A percentile compares a stretch with the other conserved stretches of the same genome.
Evolutionary conservation across 2,113 vertebrate genomes (phyloP).

Genomic region (Ginglymostoma cirratum): DNA sequence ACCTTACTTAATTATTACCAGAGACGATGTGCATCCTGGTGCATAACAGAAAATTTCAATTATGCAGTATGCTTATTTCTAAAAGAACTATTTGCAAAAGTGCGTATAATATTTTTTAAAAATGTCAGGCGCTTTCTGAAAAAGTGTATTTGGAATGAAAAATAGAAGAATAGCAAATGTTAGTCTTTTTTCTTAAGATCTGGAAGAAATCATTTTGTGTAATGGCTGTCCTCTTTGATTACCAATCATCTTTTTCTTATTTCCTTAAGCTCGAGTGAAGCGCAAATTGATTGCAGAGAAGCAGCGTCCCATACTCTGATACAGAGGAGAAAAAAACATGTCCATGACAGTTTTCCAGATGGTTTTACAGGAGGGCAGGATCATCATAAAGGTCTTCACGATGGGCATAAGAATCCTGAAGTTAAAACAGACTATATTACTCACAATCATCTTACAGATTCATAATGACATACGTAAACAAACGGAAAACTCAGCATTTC

Average conservation of each 20-base stretch:
- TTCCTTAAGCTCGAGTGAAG: slow-evolving; percentile 38
- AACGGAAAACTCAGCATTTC: background rate
- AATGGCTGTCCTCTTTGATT: background rate
- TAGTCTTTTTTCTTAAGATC: slow-evolving; percentile 13
- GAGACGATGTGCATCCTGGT: background rate
- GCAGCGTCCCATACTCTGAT: slow-evolving; percentile 63
- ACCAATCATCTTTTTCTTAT: background rate
- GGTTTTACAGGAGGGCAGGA: slow-evolving; percentile 66
- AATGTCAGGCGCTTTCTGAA: background rate
- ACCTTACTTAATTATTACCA: slow-evolving; percentile 20
- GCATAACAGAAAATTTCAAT: slow-evolving; percentile 20
- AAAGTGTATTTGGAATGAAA: slow-evolving; percentile 24
- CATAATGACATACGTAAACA: background rate
- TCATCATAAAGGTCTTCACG: slow-evolving; percentile 72
- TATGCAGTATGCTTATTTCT: background rate
- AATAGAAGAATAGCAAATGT: background rate
- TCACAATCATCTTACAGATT: slow-evolving; percentile 27
- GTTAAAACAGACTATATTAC: slow-evolving; percentile 39
- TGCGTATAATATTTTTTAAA: slow-evolving; percentile 7
- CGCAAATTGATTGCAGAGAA: slow-evolving; percentile 65
- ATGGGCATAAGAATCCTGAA: slow-evolving; percentile 81
- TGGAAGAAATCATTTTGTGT: background rate
- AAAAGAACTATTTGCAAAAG: slow-evolving; percentile 16
- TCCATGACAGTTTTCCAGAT: slow-evolving; percentile 78
- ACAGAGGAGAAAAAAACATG: slow-evolving; percentile 64